These are phyloP conservation scores for Halyomorpha halys DNA, from an alignment of 1,140 invertebrate species.

Conservation along the genomic window DNA sequence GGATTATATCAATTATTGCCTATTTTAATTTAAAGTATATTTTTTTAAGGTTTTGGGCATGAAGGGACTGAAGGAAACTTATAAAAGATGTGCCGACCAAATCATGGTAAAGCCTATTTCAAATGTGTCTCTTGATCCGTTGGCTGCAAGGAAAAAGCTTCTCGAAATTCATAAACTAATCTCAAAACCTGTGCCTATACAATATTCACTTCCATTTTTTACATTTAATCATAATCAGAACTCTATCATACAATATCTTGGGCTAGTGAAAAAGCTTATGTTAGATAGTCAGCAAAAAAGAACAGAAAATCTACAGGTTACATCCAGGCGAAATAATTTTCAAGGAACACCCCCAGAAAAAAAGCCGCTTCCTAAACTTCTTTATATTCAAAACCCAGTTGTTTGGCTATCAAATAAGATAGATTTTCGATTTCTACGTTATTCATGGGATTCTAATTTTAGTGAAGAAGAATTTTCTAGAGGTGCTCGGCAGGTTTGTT, in stretches of 20 bases:
- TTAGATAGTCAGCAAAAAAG: background rate
- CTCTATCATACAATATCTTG: background rate
- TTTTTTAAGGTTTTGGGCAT: background rate
- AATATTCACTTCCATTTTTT: background rate
- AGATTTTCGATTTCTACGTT: constrained; percentile 27
- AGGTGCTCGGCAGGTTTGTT: constrained; percentile 27
- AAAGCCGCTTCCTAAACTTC: constrained; percentile 20
- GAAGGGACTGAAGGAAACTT: constrained; percentile 1
- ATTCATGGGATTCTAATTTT: constrained; percentile 25
- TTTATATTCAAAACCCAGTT: constrained; percentile 30
- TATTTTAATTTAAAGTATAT: background rate
- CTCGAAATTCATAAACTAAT: background rate
- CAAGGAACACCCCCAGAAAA: background rate
- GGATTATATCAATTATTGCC: background rate
- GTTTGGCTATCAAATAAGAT: constrained; percentile 28
- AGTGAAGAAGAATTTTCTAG: constrained; percentile 27
- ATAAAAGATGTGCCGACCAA: constrained; percentile 1
- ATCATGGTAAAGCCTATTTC: background rate
- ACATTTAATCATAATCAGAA: background rate
- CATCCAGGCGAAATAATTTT: background rate
- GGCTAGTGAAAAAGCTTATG: background rate
- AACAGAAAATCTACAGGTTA: background rate
- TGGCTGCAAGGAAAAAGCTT: background rate
- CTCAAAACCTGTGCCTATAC: background rate
- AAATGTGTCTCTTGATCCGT: background rate